Percentiles rank a stretch among this genome's conserved stretches.
These are phyloP conservation scores for Potamarius usumacintae DNA, from an alignment of 2,113 vertebrate genomes.

Conservation along the genomic window DNA sequence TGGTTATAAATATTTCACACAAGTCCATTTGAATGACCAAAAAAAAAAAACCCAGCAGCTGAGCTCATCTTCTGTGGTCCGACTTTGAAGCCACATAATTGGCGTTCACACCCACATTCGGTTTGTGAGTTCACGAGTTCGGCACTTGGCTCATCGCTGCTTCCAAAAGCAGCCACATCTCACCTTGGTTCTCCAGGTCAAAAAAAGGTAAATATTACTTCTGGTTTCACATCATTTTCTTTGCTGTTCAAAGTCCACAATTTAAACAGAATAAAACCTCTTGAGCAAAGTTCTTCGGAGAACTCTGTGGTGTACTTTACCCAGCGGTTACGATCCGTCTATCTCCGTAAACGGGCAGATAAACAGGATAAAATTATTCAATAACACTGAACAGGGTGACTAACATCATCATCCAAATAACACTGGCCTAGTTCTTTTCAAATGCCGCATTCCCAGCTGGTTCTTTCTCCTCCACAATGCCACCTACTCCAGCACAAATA, in stretches of 20 bases:
- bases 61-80: constrained; percentile 42
- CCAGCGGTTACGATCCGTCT: background rate
- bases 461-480: constrained; percentile 34
- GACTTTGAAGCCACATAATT: constrained; percentile 45
- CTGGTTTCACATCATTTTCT: constrained; percentile 29
- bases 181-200: constrained; percentile 39
- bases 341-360: background rate
- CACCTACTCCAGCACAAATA: constrained; percentile 44
- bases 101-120: constrained; percentile 41
- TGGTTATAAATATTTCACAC: constrained; percentile 43
- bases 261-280: constrained; percentile 34
- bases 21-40: constrained; percentile 12
- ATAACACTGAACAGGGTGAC: constrained; percentile 14
- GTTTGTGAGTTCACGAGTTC: constrained; percentile 44
- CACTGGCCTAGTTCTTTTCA: constrained; percentile 28
- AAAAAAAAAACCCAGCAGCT: constrained; percentile 14
- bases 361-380: background rate
- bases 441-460: constrained; percentile 47
- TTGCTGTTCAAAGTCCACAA: constrained; percentile 39
- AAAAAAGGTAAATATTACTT: constrained; percentile 55
- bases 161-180: constrained; percentile 42
- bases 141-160: constrained; percentile 35
- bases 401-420: constrained; percentile 35
- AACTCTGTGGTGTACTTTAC: constrained; percentile 15
- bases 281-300: constrained; percentile 2